Base-by-base conservation (phyloP, 2,113 vertebrate genomes). In the Ranitomeya variabilis region DNA sequence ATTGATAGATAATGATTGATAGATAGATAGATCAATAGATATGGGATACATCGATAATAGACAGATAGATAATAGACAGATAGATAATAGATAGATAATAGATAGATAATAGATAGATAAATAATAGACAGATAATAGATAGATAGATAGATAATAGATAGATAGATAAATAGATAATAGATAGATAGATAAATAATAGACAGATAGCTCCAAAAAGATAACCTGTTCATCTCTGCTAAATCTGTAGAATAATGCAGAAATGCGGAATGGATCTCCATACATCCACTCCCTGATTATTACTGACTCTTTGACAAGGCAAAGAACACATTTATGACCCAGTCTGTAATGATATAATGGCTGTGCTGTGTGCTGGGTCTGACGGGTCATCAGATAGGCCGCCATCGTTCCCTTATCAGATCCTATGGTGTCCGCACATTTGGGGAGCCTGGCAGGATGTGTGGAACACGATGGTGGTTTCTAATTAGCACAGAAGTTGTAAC, bases 401-500 rank as follows among this genome's bases (percentile, higher is more conserved):
- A 59, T 31, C 31, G 37, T 64, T 2, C 26, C 26, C 26, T 31
- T 31, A 59, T 23, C 80, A 82, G 45, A 83, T 83, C 51, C n/a
- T 83, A 83, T 83, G 45, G 16, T 54, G 12, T 54, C 62, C 45
- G 81, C 81, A 69, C 81, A 54, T 54, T 69, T 67, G 81, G 81
- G 62, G 12, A 9, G 51, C 81, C n/a, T 37, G 81, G 81, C 81
- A 83, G 81, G 81, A 83, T 69, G 62, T 83, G 45, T 4, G 21
- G 45, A 52, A 7, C 45, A 7, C 37, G 7, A 45, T 21, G 19
- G 26, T 37, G n/a, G 71, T 31, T 66, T 54, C 45, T 71, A 80
- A 80, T 80, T 80, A 87, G 14, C 57, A 23, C 78, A 77, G 26
- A 80, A 51, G 51, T 57, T 57, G 23, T 71, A n/a, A 21, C n/a